phyloP scores from a whole-genome alignment of 2,113 vertebrate species.

The Esox niger region DNA sequence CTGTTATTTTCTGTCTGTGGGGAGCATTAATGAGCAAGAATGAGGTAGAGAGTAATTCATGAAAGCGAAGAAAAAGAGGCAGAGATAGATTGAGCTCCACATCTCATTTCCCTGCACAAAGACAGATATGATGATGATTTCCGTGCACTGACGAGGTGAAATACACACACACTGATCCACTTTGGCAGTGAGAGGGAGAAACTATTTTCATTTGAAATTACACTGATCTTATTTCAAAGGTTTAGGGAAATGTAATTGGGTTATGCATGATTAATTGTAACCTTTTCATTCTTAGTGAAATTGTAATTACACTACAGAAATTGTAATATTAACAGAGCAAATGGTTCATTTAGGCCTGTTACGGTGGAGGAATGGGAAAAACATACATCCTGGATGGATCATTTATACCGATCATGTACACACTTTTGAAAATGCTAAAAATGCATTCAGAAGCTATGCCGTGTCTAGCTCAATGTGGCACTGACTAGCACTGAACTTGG shows the following conservation, averaged over 20 bases:
- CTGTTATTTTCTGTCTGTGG: slow-evolving; percentile 26
- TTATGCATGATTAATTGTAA: slow-evolving; percentile 40
- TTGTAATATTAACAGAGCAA: slow-evolving; percentile 43
- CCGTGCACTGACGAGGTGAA: background rate
- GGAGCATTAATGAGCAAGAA: slow-evolving; percentile 56
- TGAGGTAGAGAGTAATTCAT: background rate
- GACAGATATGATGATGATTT: slow-evolving; percentile 20
- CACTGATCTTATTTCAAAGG: slow-evolving; percentile 27
- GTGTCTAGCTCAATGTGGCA: too few relatives aligned
- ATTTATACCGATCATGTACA: too few relatives aligned
- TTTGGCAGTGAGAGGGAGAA: slow-evolving; percentile 26
- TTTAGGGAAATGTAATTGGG: slow-evolving; percentile 24
- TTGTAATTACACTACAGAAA: slow-evolving; percentile 28
- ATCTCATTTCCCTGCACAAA: slow-evolving; percentile 48
- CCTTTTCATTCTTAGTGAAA: slow-evolving; percentile 37
- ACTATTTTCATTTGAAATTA: slow-evolving; percentile 29
- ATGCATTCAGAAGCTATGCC: too few relatives aligned
- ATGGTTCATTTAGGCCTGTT: slow-evolving; percentile 23
- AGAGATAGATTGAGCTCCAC: slow-evolving; percentile 55
- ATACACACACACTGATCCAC: slow-evolving; percentile 18
- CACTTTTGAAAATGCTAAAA: too few relatives aligned
- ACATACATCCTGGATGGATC: too few relatives aligned
- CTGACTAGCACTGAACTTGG: too few relatives aligned
- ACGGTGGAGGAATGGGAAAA: slow-evolving; percentile 20
- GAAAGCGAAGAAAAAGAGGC: slow-evolving; percentile 29